Evolutionary conservation across 2,113 vertebrate genomes (phyloP).

Genomic region (Sylvietta virens): DNA sequence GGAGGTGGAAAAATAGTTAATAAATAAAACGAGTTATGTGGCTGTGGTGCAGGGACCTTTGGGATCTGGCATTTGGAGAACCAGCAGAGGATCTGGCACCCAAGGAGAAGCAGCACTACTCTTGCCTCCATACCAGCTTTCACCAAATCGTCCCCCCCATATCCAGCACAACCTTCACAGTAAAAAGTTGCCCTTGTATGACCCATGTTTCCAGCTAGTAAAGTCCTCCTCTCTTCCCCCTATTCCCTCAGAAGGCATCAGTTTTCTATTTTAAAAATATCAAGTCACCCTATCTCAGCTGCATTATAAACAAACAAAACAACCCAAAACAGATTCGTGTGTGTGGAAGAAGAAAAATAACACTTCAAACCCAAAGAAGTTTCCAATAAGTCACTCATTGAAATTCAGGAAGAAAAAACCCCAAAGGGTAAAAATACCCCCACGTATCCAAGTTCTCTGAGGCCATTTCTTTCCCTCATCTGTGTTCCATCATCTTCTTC

Average conservation of each 20-base stretch:
- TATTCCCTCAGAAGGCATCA: slow-evolving; percentile 47
- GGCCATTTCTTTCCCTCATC: slow-evolving; percentile 49
- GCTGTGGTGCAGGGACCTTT: not conserved
- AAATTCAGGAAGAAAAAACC: slow-evolving; percentile 69
- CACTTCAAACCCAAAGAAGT: slow-evolving; percentile 50
- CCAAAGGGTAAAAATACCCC: slow-evolving; percentile 65
- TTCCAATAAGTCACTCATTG: slow-evolving; percentile 68
- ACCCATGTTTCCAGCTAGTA: slow-evolving; percentile 43
- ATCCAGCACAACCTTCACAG: slow-evolving; percentile 1
- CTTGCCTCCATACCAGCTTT: not conserved
- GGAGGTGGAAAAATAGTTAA: not conserved
- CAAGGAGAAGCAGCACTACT: not conserved
- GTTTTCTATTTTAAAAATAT: slow-evolving; percentile 65
- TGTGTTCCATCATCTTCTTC: slow-evolving; percentile 60
- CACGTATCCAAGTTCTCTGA: slow-evolving; percentile 47
- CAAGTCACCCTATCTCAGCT: slow-evolving; percentile 55
- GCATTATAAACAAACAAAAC: slow-evolving; percentile 52
- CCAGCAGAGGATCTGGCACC: not conserved
- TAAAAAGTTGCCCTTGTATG: slow-evolving; percentile 45
- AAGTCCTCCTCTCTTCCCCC: slow-evolving; percentile 2
- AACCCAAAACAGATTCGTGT: slow-evolving; percentile 31
- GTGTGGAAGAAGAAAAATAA: slow-evolving; percentile 44
- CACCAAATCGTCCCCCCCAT: not conserved
- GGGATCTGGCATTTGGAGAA: not conserved
- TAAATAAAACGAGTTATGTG: not conserved